These are phyloP conservation scores for Vulpes lagopus DNA, from an alignment of 2,113 vertebrate genomes.

Conservation along the genomic window DNA sequence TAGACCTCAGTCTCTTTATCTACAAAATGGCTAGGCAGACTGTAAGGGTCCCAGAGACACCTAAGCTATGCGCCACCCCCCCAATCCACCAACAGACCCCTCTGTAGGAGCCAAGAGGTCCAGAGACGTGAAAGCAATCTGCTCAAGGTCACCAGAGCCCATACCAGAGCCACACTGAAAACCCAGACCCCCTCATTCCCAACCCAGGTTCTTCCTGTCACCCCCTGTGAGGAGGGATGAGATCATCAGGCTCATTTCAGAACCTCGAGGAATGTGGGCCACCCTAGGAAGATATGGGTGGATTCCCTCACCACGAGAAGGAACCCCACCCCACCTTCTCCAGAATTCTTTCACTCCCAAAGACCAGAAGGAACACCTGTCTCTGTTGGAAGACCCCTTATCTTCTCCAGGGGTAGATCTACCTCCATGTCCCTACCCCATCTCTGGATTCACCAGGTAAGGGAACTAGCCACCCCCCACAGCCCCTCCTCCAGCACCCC, in stretches of 20 bases:
- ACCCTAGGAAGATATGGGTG: constrained; percentile 30
- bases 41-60: neutral
- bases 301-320: constrained; percentile 44
- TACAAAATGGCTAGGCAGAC: constrained; percentile 26
- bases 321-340: neutral
- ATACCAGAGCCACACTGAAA: neutral
- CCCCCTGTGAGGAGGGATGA: constrained; percentile 53
- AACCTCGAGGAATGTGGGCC: constrained; percentile 77
- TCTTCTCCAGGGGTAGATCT: neutral
- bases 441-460: constrained; percentile 56
- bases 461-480: neutral
- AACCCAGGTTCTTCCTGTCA: constrained; percentile 6
- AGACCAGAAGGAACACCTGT: neutral
- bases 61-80: neutral
- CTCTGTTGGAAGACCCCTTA: neutral
- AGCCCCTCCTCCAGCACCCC: constrained; percentile 33
- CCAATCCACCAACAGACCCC: neutral
- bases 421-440: constrained; percentile 7
- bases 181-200: constrained; percentile 22
- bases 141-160: constrained; percentile 71
- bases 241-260: constrained; percentile 66
- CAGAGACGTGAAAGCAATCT: constrained; percentile 42
- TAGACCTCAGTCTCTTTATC: constrained; percentile 27
- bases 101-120: neutral
- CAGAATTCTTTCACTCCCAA: neutral